Evolutionary conservation across 2,888 invertebrate genomes (phyloP).

Genomic region (Plebejus anna): DNA sequence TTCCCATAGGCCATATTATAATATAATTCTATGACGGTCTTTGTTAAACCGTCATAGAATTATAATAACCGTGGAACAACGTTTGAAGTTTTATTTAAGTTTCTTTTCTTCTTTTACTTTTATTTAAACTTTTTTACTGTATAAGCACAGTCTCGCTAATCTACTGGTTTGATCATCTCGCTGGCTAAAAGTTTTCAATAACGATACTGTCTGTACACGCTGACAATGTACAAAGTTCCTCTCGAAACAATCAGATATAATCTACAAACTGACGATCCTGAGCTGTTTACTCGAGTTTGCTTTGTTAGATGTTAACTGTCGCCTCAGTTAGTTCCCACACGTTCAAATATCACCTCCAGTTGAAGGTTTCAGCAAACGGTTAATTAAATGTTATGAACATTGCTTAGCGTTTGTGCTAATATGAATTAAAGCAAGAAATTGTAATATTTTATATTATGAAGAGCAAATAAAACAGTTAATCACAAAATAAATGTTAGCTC

Average conservation of each 20-base stretch:
- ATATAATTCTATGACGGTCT: too few relatives aligned
- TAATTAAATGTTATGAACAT: slow-evolving; percentile 7
- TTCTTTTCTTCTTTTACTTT: too few relatives aligned
- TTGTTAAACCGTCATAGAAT: too few relatives aligned
- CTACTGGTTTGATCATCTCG: background rate
- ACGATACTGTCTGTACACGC: background rate
- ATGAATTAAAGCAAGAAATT: background rate
- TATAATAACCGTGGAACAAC: too few relatives aligned
- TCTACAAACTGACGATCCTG: slow-evolving; percentile 3
- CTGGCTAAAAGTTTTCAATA: background rate
- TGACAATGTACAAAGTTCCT: background rate
- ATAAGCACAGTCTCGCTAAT: background rate
- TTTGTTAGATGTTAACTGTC: slow-evolving; percentile 10
- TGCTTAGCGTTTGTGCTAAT: background rate
- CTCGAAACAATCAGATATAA: background rate
- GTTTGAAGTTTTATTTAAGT: too few relatives aligned
- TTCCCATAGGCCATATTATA: too few relatives aligned
- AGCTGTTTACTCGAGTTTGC: slow-evolving; percentile 13
- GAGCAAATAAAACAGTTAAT: too few relatives aligned
- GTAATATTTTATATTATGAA: background rate
- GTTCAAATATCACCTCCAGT: background rate
- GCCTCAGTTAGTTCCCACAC: background rate
- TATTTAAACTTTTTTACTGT: background rate
- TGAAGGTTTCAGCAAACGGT: background rate
- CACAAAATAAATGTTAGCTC: too few relatives aligned